Percentiles rank a stretch among this genome's conserved stretches.
phyloP scores from a whole-genome alignment of 2,888 invertebrate species.

The Dromius quadrimaculatus region DNA sequence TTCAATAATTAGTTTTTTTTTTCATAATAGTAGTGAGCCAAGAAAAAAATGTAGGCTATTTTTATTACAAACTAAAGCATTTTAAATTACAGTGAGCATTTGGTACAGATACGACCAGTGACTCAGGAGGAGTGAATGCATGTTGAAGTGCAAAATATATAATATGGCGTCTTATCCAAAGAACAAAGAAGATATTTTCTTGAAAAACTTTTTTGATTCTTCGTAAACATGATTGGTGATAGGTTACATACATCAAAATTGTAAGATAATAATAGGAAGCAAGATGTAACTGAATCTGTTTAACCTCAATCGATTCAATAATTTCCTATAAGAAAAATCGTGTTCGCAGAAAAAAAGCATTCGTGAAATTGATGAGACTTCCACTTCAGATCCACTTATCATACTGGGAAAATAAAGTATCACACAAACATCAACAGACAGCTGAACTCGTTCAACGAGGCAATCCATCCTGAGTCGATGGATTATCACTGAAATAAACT shows the following conservation, averaged over 20 bases:
- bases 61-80: too few relatives aligned
- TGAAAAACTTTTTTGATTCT: neutral
- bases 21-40: neutral
- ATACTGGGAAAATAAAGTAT: constrained; percentile 33
- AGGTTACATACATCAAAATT: neutral
- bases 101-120: neutral
- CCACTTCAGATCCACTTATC: constrained; percentile 22
- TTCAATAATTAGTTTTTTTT: neutral
- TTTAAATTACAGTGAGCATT: too few relatives aligned
- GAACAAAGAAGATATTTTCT: too few relatives aligned
- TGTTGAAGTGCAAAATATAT: neutral
- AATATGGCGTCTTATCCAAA: neutral
- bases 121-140: neutral
- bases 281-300: constrained; percentile 3
- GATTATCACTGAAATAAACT: constrained; percentile 19
- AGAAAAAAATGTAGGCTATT: too few relatives aligned
- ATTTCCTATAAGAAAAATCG: constrained; percentile 18
- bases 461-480: constrained; percentile 18
- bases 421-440: constrained; percentile 26
- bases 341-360: constrained; percentile 5
- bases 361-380: constrained; percentile 19
- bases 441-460: constrained; percentile 20
- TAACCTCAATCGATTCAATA: constrained; percentile 1
- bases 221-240: neutral
- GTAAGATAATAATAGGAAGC: constrained; percentile 7